Evolutionary conservation across 1,140 invertebrate species (phyloP).

Genomic region (Drosophila mojavensis): DNA sequence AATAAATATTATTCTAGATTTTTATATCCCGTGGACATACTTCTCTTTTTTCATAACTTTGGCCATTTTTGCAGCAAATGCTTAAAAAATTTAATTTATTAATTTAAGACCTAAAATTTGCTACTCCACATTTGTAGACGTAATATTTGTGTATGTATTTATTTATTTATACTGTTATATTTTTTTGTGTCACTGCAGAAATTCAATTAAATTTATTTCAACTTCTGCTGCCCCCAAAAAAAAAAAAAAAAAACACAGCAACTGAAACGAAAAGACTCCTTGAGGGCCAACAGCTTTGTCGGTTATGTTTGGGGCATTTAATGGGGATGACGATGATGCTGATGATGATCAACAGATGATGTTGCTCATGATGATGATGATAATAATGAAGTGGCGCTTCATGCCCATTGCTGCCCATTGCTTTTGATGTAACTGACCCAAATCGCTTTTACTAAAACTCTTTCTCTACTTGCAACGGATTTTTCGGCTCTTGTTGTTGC

Average conservation of each 20-base stretch:
- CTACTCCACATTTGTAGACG: conserved; percentile 20
- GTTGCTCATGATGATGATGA: conserved; percentile 38
- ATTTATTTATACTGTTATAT: conserved; percentile 28
- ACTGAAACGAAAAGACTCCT: conserved; percentile 43
- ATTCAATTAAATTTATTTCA: conserved; percentile 80
- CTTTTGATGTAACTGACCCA: conserved; percentile 72
- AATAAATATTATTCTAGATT: too few species aligned
- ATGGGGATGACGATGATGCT: conserved; percentile 46
- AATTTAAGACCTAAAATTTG: conserved; percentile 64
- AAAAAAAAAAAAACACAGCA: conserved; percentile 13
- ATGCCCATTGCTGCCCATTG: conserved; percentile 55
- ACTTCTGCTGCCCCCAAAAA: conserved; percentile 59
- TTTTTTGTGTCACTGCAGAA: conserved; percentile 65
- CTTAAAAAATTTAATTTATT: conserved; percentile 50
- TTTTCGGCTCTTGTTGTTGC: conserved; percentile 25
- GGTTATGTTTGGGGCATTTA: conserved; percentile 60
- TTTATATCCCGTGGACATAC: too few species aligned
- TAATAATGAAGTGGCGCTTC: conserved; percentile 46
- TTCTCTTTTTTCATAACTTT: too few species aligned
- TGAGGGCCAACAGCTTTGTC: conserved; percentile 51
- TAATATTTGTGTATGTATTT: conserved; percentile 21
- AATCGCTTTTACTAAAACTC: conserved; percentile 49
- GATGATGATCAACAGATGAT: too few species aligned
- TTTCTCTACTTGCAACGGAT: conserved; percentile 45
- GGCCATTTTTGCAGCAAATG: too few species aligned